Evolutionary conservation across 2,113 vertebrate species (phyloP), one percentile per base, ranked within the genome.

Genomic region (Mellivora capensis): DNA sequence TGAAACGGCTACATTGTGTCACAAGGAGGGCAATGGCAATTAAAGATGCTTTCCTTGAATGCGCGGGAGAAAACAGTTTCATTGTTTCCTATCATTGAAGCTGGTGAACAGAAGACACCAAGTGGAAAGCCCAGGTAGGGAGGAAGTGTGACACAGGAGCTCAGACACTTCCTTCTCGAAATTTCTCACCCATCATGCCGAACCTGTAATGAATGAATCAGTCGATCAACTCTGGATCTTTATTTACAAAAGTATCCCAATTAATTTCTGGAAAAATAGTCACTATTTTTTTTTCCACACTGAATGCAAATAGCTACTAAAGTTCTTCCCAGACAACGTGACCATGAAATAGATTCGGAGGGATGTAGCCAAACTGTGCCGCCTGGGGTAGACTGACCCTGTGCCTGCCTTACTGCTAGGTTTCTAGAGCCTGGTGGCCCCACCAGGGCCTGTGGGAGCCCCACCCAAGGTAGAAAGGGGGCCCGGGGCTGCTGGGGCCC

Each of bases 371-470:
- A 2, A 25, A 6, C 1, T 1, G 4, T 0, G 6, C 29, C 13
- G 20, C 9, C 6, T 47, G 12, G n/a, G 6, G 13, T 20, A 9
- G 37, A 47, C 9, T 4, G 42, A 23, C 6, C 6, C 5, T 9
- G n/a, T 6, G 52, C 71, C 47, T 17, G 31, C 21, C 80, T 61
- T 4, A 3, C 27, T 37, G 17, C n/a, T 44, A 2, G 34, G 23
- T 9, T 61, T 21, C 7, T 2, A 20, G 64, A 34, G 27, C 90
- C 72, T 1, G 18, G 23, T 27, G 3, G n/a, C 1, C 11, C 84
- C 6, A 3, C 1, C 1, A 0, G 0, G 10, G 12, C 47, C 18
- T 10, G 5, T 0, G 13, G 18, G 12, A 6, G 3, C 9, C 34
- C 7, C 4, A 3, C 3, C 4, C 14, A 2, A 18, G 13, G 11